These are phyloP conservation scores for Drosophila limbata DNA, from an alignment of 2,888 invertebrate species.

Conservation along the genomic window DNA sequence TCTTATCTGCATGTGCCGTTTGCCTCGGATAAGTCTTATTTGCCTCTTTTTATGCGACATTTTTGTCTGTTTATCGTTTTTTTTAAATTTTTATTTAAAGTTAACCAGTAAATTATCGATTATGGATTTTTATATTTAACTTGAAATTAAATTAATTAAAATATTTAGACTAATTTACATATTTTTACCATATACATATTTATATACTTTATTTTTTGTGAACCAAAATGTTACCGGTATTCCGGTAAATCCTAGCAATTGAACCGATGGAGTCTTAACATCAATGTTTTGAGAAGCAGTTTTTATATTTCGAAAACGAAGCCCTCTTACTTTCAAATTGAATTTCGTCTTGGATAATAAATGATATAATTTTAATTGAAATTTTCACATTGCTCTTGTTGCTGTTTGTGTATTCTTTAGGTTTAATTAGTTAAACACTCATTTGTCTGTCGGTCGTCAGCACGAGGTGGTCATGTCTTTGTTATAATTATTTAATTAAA, in stretches of 20 bases:
- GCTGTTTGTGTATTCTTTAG: not conserved
- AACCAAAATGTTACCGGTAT: no score
- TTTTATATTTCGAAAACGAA: no score
- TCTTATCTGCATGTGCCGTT: constrained; percentile 39
- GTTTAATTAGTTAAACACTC: constrained; percentile 33
- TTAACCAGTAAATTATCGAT: not conserved
- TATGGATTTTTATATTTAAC: no score
- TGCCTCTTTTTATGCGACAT: constrained; percentile 43
- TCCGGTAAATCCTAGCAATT: not conserved
- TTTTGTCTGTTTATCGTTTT: constrained; percentile 35
- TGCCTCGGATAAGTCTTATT: constrained; percentile 25
- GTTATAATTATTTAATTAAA: constrained; percentile 74
- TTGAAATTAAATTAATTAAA: no score
- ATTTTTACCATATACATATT: no score
- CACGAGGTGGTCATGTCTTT: constrained; percentile 47
- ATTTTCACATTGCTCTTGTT: not conserved
- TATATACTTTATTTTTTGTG: no score
- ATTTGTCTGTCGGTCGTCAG: constrained; percentile 10
- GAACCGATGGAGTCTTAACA: not conserved
- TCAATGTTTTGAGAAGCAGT: not conserved
- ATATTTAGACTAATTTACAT: no score
- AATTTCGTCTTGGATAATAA: not conserved
- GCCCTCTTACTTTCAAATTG: no score
- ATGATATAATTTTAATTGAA: constrained; percentile 7
- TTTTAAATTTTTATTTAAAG: constrained; percentile 19